Evolutionary conservation across 2,113 vertebrate species (phyloP), one percentile per base, ranked within the genome.

Genomic region (zebrafish (Danio rerio)): DNA sequence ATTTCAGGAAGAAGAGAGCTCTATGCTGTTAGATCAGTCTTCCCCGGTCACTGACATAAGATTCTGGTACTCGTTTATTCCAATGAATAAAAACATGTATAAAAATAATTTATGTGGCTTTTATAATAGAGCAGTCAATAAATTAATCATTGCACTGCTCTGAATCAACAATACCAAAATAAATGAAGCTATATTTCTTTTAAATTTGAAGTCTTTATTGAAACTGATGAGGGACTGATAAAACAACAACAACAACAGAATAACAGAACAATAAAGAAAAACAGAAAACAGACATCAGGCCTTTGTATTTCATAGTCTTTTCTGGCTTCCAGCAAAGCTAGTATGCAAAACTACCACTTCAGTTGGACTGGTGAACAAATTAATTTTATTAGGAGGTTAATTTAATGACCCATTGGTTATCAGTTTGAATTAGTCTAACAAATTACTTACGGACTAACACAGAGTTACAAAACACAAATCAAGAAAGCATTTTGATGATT

Each of bases 1-100:
- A 75, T 75, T 58, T 62, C 56, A 61, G 18, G 13, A 47, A 76
- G 55, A 52, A 59, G 72, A 58, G 40, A 45, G 16, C 40, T 59
- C 73, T 47, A 6, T 3, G 0, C 5, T 9, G 43, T 77, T 50
- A 49, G 0, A 10, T 50, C 43, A 49, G 45, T 62, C 45, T 76
- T 21, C 58, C 42, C 73, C 9, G 18, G 45, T 68, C 65, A 68
- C 42, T 1, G 7, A 71, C 11, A 71, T 18, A 31, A 8, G 68
- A 52, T 71, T 52, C 18, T 12, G 12, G 12, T 12, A 15, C 1
- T 5, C 50, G 6, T 21, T 71, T 31, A 50, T 31, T 52, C 31
- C 52, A 12, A 71, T 15, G 11, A 58, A 15, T 11, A 56, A 53
- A 40, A 56, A n/a, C 31, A 68, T 31, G 3, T 31, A 31, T 31